These are phyloP conservation scores for Dermolepida albohirtum DNA, from an alignment of 2,888 invertebrate genomes.

Conservation along the genomic window DNA sequence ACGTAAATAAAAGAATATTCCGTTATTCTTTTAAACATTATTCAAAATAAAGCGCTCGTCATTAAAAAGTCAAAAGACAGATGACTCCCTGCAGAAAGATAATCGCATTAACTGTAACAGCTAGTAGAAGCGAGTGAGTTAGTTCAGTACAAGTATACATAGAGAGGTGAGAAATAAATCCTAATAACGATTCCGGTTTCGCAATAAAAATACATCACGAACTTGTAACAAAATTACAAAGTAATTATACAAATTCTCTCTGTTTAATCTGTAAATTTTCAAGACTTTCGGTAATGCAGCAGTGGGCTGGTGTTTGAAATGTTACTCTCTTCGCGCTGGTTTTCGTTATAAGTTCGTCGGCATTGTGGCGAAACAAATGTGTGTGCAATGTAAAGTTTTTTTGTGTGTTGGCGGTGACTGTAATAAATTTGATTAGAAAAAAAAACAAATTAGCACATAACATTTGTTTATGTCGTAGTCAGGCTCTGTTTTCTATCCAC, in stretches of 20 bases:
- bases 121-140: slow-evolving; percentile 3
- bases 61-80: not conserved
- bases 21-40: slow-evolving; percentile 1
- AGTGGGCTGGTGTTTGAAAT: not conserved
- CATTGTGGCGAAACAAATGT: too few relatives aligned
- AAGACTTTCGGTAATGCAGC: not conserved
- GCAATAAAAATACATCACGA: slow-evolving; percentile 42
- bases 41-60: not conserved
- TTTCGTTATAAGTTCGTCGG: not conserved
- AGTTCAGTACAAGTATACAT: not conserved
- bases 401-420: too few relatives aligned
- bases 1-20: too few relatives aligned
- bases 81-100: not conserved
- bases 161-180: slow-evolving; percentile 26
- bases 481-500: too few relatives aligned
- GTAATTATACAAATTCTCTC: slow-evolving; percentile 40
- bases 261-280: slow-evolving; percentile 39
- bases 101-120: not conserved
- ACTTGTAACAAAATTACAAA: slow-evolving; percentile 42
- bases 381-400: too few relatives aligned
- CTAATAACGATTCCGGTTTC: slow-evolving; percentile 14
- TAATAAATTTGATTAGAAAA: too few relatives aligned
- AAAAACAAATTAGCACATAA: too few relatives aligned
- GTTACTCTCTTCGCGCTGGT: not conserved
- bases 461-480: too few relatives aligned